Conservation (phyloP, 2,797 vertebrate species). For the Takifugu rubripes region DNA sequence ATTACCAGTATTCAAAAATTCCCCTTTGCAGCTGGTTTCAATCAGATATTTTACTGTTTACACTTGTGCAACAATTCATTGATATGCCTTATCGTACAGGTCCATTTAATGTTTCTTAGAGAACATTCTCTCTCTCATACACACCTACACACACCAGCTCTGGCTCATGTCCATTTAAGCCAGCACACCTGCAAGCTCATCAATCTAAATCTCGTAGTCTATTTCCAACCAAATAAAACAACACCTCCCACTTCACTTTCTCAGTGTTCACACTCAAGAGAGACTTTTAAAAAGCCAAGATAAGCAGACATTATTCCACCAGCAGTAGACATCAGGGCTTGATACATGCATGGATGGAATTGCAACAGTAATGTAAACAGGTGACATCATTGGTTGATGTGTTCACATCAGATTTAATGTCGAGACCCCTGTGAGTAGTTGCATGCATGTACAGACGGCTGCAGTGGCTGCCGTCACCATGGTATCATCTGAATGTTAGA, state of each 20-base stretch:
- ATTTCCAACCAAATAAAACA: too few species aligned
- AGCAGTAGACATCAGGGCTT: neutral
- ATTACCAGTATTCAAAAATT: conserved; percentile 16
- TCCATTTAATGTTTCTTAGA: conserved; percentile 44
- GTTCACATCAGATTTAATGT: too few species aligned
- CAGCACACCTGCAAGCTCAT: conserved; percentile 41
- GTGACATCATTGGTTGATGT: too few species aligned
- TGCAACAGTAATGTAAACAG: too few species aligned
- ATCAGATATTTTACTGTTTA: conserved; percentile 16
- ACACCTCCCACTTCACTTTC: too few species aligned
- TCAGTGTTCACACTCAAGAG: conserved; percentile 10
- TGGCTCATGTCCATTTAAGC: conserved; percentile 28
- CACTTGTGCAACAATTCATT: conserved; percentile 5
- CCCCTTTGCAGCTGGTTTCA: conserved; percentile 26
- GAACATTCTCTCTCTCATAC: conserved; percentile 9
- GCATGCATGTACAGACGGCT: too few species aligned
- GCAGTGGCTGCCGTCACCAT: too few species aligned
- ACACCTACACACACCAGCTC: neutral
- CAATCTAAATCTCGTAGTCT: neutral
- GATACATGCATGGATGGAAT: too few species aligned
- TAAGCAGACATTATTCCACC: conserved; percentile 15
- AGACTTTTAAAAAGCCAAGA: conserved; percentile 8
- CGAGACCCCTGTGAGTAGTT: too few species aligned
- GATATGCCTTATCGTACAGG: conserved; percentile 17
- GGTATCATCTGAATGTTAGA: too few species aligned